Evolutionary conservation across 1,140 invertebrate genomes (phyloP), one percentile per base, ranked within the genome.

Genomic region (Hycleus cichorii): DNA sequence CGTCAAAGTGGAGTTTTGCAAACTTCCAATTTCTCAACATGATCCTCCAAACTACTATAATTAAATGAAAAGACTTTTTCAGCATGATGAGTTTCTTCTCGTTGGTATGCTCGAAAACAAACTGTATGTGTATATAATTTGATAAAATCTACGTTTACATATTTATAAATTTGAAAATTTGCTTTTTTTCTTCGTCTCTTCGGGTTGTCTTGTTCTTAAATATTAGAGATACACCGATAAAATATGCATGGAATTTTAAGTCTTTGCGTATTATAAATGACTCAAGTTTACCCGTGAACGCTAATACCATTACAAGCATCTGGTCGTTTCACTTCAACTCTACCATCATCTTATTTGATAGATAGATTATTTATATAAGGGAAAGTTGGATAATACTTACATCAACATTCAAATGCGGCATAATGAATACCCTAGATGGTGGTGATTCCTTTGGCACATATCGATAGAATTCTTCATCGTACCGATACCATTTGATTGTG

Each of bases 401-500:
- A 71, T 90, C 85, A 27, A 91, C 85, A 64, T 79, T 78, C 48
- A 90, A 80, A 49, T 84, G 84, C 3, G 79, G 76, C 42, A 86
- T 73, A 2, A 79, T 75, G 69, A 87, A 90, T 8, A 81, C 81
- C 61, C 78, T 78, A 25, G 83, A 81, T 3, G 86, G 81, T 7
- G 85, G 85, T 0, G 78, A 70, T 64, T 86, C 83, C 51, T 83
- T 86, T 0, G 87, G 84, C 5, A 83, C 79, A 68, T 82, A 90
- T 64, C 86, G 78, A 75, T 88, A 90, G 78, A 93, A 93, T 75
- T 93, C 90, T 12, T 81, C 79, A 44, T 86, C 84, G 42, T 83
- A 82, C 47, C 85, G 79, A 73, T 91, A 91, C 89, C 89, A 93
- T 73, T 89, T 86, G 62, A 92, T 86, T 1, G 87, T 86, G 71